Conservation (phyloP, 2,113 vertebrate species). For the human region GRCh38 chr1:180431501-180432000, state of each 20-base stretch:
- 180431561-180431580: background rate
- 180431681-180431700: background rate
- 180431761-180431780: background rate
- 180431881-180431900: background rate
- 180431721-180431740: background rate
- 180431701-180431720: background rate
- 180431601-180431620: background rate
- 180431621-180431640: background rate
- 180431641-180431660: background rate
- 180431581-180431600: background rate
- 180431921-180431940: background rate
- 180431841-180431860: background rate
- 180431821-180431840: background rate
- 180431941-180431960: too few relatives aligned
- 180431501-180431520: background rate
- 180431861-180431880: background rate
- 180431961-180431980: too few relatives aligned
- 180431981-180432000: too few relatives aligned
- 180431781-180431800: background rate
- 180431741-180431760: slow-evolving; percentile 1
- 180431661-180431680: background rate
- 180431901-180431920: background rate
- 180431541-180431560: background rate
- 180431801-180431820: background rate
- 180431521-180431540: background rate